Conservation (phyloP, 2,888 invertebrate species). For the Spodoptera exigua region DNA sequence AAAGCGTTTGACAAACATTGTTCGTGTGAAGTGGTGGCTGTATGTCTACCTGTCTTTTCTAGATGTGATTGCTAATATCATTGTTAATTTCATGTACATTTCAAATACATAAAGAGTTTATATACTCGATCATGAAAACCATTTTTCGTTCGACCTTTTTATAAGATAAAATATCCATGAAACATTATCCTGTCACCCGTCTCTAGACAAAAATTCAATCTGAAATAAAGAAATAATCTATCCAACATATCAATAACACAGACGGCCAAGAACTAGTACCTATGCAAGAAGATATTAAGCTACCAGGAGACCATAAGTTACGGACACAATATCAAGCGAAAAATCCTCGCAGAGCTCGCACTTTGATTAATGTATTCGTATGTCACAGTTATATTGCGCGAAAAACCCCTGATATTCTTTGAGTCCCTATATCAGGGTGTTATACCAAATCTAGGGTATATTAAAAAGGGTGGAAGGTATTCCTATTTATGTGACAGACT, state of each 20-base stretch:
- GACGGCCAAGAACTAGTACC: constrained; percentile 58
- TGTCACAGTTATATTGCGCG: constrained; percentile 85
- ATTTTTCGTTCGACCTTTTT: too few species aligned
- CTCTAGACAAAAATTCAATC: not conserved
- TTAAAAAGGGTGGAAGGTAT: constrained; percentile 81
- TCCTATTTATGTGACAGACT: constrained; percentile 78
- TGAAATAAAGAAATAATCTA: constrained; percentile 20
- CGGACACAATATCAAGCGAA: constrained; percentile 78
- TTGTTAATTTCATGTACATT: too few species aligned
- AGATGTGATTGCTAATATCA: too few species aligned
- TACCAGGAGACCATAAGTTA: constrained; percentile 80
- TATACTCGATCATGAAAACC: too few species aligned
- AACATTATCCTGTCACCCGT: too few species aligned
- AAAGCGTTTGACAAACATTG: constrained; percentile 9
- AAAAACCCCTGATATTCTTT: constrained; percentile 74
- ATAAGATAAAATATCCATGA: too few species aligned
- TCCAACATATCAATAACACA: constrained; percentile 36
- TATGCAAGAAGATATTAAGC: constrained; percentile 62
- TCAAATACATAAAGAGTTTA: too few species aligned
- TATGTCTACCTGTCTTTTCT: not conserved
- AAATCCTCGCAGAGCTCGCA: constrained; percentile 68
- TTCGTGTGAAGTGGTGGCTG: not conserved
- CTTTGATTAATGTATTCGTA: constrained; percentile 87
- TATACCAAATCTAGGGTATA: constrained; percentile 88
- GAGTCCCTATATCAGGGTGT: constrained; percentile 79